Base-by-base conservation (phyloP, 2,888 invertebrate species). In the Pristionchus arcanus region DNA sequence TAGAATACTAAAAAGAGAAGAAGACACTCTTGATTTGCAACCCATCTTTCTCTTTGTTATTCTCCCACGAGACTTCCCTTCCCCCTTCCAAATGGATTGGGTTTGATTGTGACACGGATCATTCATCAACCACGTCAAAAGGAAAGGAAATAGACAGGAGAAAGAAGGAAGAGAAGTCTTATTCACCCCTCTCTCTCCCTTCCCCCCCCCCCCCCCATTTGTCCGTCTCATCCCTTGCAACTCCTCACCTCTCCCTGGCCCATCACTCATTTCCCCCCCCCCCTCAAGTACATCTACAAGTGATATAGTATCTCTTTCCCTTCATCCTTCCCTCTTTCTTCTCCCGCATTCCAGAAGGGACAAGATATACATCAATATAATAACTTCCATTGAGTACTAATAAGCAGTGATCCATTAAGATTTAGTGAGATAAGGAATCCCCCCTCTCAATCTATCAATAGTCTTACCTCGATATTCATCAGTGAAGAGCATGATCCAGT, bases 401-500 rank as follows among this genome's bases (percentile, higher is more conserved):
- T 83, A 83, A 49, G 83, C 53, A 49, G 53, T 34, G 7, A 84
- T n/a, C 28, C 42, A 77, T 77, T 21, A 59, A 34, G 83, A 53
- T 83, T 53, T 53, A 21, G 25, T n/a, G 83, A 49, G 83, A 83
- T 83, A 83, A 83, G 53, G 37, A 31, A 16, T n/a, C 28, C 84
- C 11, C 21, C 16, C 84, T 31, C n/a, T 5, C n/a, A 68, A 28
- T 25, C 7, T 28, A 68, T 68, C 28, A 31, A 9, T 49, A 13
- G 11, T 9, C 74, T 28, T 34, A 88, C 88, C 77, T 53, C 55
- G 53, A 77, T 77, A 25, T 63, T 77, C 53, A 88, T 53, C 37
- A 88, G 74, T 16, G 77, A 77, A 15, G 42, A n/a, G 37, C 88
- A 88, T 28, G 88, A 49, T 55, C 74, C 74, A 55, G 31, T 59